Conservation (phyloP, 2,888 invertebrate genomes). For the Cecidostiba fungosa region DNA sequence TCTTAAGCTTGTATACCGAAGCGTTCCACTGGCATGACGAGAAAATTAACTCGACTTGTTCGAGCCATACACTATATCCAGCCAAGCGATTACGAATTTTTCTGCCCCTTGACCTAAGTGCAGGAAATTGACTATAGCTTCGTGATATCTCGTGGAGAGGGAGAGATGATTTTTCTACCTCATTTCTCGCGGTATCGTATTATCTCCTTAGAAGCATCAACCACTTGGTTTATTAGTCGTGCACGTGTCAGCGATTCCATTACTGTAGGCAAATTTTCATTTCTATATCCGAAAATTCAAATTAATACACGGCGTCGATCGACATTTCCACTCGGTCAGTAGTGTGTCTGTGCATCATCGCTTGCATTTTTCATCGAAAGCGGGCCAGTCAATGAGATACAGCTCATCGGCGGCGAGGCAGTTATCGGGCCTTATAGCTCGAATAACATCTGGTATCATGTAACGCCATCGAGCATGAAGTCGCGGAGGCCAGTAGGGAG, state of each 20-base stretch:
- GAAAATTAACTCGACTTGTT: conserved; percentile 34
- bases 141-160: background rate
- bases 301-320: background rate
- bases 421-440: conserved; percentile 41
- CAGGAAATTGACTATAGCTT: conserved; percentile 33
- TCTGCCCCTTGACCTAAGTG: conserved; percentile 28
- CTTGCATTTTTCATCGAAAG: conserved; percentile 50
- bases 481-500: background rate
- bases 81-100: conserved; percentile 44
- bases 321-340: conserved; percentile 7
- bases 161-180: conserved; percentile 23
- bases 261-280: background rate
- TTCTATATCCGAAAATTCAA: background rate
- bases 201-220: conserved; percentile 19
- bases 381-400: background rate
- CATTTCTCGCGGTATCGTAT: conserved; percentile 2
- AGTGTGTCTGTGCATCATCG: background rate
- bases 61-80: background rate
- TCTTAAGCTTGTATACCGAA: background rate
- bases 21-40: background rate
- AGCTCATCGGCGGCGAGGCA: conserved; percentile 44
- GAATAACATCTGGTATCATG: conserved; percentile 55
- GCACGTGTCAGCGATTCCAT: background rate
- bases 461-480: conserved; percentile 58
- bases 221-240: background rate